Percentiles rank a stretch among this genome's conserved stretches.
phyloP scores from a whole-genome alignment of 2,113 vertebrate species.

The Cyprinodon variegatus region DNA sequence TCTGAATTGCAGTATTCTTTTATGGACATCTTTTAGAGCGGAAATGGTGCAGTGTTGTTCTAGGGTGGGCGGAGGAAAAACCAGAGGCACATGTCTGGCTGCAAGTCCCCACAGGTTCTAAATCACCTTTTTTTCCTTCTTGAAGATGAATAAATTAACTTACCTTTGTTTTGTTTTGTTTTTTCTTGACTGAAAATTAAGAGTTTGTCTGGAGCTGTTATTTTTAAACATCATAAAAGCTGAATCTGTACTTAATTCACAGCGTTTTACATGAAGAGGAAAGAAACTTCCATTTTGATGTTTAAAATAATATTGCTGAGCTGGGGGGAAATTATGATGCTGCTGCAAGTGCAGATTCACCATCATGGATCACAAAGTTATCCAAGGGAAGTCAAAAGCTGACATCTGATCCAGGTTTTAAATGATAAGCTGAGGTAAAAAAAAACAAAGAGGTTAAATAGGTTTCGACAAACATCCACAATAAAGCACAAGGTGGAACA shows the following conservation, averaged over 20 bases:
- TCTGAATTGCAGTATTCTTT: conserved; percentile 27
- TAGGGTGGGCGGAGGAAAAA: conserved; percentile 7
- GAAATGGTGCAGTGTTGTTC: conserved; percentile 4
- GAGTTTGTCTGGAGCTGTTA: neutral
- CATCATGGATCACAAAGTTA: neutral
- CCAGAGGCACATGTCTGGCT: neutral
- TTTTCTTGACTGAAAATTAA: neutral
- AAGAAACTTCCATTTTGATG: neutral
- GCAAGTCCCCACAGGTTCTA: conserved; percentile 28
- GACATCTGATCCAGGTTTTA: too few relatives aligned
- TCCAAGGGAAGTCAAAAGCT: too few relatives aligned
- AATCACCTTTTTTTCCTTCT: conserved; percentile 24
- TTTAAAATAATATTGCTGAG: neutral
- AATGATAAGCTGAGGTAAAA: too few relatives aligned
- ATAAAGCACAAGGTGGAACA: too few relatives aligned
- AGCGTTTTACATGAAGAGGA: neutral
- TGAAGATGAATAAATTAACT: neutral
- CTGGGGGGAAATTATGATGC: neutral
- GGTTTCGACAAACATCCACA: too few relatives aligned
- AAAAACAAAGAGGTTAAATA: too few relatives aligned
- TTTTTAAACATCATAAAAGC: neutral
- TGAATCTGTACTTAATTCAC: neutral
- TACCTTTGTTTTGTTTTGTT: neutral
- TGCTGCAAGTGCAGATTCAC: conserved; percentile 1
- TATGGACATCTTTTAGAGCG: conserved; percentile 21